phyloP scores from a whole-genome alignment of 1,140 invertebrate genomes.

The Hestina assimilis region DNA sequence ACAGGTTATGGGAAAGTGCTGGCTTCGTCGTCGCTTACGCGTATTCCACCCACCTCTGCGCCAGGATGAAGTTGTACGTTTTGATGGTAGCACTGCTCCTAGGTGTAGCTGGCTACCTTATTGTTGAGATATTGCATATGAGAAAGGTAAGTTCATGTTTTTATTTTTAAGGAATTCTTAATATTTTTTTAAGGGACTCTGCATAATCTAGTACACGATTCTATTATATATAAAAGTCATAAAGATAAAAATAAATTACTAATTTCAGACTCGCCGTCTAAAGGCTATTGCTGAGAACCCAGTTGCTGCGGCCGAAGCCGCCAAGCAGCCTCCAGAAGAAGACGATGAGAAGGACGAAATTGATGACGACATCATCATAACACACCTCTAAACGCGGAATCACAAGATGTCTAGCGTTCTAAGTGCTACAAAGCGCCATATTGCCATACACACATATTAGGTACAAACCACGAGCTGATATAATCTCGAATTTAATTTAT shows the following conservation, averaged over 20 bases:
- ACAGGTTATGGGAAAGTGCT: slow-evolving; percentile 94
- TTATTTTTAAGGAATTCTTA: not conserved
- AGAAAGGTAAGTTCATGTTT: slow-evolving; percentile 81
- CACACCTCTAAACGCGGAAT: slow-evolving; percentile 82
- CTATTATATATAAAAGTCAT: too few relatives aligned
- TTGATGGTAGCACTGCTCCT: slow-evolving; percentile 88
- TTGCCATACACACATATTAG: slow-evolving; percentile 56
- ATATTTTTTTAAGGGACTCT: too few relatives aligned
- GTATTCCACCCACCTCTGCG: slow-evolving; percentile 92
- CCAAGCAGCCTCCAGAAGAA: slow-evolving; percentile 80
- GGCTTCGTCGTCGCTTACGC: slow-evolving; percentile 96
- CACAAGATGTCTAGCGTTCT: not conserved
- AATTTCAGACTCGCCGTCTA: slow-evolving; percentile 70
- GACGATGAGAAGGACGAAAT: slow-evolving; percentile 91
- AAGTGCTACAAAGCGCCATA: slow-evolving; percentile 9
- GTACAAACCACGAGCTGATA: slow-evolving; percentile 49
- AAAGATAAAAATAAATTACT: not conserved
- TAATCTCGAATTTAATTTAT: slow-evolving; percentile 57
- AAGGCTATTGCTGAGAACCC: slow-evolving; percentile 85
- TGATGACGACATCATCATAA: slow-evolving; percentile 91
- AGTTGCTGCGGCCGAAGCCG: slow-evolving; percentile 78
- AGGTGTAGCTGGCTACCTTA: slow-evolving; percentile 89
- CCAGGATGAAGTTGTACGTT: slow-evolving; percentile 93
- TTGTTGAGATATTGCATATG: slow-evolving; percentile 90
- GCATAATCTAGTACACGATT: too few relatives aligned